Conservation (phyloP, 2,797 vertebrate genomes). For the Neoniphon sammara region DNA sequence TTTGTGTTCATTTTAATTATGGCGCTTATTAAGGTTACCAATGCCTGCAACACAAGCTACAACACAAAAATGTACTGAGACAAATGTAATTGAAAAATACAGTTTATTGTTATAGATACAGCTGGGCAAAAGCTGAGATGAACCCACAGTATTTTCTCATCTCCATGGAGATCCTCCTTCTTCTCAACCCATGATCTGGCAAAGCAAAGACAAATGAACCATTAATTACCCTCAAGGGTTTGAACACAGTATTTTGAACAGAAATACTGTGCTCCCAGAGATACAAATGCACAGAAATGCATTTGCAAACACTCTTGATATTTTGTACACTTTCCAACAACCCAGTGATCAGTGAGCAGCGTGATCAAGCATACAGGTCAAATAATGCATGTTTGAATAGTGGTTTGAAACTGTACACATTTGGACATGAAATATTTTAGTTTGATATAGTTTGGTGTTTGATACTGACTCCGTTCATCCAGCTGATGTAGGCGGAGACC, state of each 20-base stretch:
- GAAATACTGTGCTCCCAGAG: too few relatives aligned
- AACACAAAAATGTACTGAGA: slow-evolving; percentile 10
- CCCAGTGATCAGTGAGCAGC: neutral
- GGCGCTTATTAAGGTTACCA: neutral
- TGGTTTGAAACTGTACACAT: neutral
- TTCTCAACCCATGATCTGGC: slow-evolving; percentile 78
- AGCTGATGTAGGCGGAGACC: slow-evolving; percentile 86
- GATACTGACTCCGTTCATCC: slow-evolving; percentile 87
- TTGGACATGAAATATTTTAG: neutral
- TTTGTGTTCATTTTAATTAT: neutral
- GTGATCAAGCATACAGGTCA: neutral
- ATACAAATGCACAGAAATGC: neutral
- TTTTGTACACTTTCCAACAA: neutral
- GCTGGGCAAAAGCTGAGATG: slow-evolving; percentile 13
- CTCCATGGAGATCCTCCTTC: slow-evolving; percentile 45
- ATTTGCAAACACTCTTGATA: neutral
- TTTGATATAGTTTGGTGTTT: neutral
- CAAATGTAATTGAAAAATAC: neutral
- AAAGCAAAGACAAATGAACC: slow-evolving; percentile 51
- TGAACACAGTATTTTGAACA: neutral
- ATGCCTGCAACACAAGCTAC: neutral
- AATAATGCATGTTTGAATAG: neutral
- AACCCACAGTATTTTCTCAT: slow-evolving; percentile 37
- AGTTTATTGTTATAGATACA: slow-evolving; percentile 63
- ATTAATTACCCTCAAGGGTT: slow-evolving; percentile 31